phyloP scores from a whole-genome alignment of 2,113 vertebrate genomes.

The Tichodroma muraria region DNA sequence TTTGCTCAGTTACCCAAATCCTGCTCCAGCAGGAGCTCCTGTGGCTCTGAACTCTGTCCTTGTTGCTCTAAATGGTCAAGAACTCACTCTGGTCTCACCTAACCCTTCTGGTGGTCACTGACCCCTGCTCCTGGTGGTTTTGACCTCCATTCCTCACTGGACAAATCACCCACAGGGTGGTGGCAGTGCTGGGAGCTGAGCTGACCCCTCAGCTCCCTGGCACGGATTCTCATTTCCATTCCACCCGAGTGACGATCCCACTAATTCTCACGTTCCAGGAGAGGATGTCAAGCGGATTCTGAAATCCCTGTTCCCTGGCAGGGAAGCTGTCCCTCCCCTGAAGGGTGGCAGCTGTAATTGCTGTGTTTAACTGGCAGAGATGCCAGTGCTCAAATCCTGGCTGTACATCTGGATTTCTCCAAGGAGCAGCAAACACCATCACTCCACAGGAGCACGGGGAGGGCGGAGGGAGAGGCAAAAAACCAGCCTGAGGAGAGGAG shows the following conservation, averaged over 20 bases:
- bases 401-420: not conserved
- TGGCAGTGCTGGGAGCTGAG: not conserved
- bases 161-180: not conserved
- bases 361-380: not conserved
- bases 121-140: not conserved
- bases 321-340: not conserved
- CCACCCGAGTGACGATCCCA: not conserved
- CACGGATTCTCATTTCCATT: not conserved
- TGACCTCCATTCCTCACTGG: not conserved
- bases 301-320: not conserved
- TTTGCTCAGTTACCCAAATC: not conserved
- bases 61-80: not conserved
- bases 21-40: not conserved
- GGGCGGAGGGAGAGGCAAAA: not conserved
- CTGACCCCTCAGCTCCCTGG: not conserved
- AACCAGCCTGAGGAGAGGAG: not conserved
- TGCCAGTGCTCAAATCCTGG: not conserved
- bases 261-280: not conserved
- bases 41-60: not conserved
- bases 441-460: not conserved
- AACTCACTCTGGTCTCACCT: not conserved
- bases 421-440: not conserved
- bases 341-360: not conserved
- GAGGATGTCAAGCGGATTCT: not conserved
- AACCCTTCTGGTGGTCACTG: not conserved